Evolutionary conservation across 2,888 invertebrate genomes (phyloP), one percentile per base, ranked within the genome.

Genomic region (Branchipolynoe longqiensis): DNA sequence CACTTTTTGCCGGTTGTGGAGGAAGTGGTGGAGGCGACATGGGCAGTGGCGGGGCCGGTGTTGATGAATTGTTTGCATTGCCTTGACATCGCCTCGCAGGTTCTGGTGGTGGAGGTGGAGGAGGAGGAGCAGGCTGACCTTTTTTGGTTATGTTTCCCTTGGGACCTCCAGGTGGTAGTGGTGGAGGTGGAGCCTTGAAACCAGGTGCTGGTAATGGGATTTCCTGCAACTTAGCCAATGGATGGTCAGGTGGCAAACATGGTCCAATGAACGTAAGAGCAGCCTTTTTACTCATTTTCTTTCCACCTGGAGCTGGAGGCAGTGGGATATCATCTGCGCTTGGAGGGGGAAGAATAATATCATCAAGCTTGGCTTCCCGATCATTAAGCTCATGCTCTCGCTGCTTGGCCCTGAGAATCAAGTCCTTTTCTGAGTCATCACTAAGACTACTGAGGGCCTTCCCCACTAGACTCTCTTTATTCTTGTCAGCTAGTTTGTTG

Each of bases 261-360:
- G 88, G 88, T 14, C 88, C 88, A 41, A 88, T 88, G 74, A 88
- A 88, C 18, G 40, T 25, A 12, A 48, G 38, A 12, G 22, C 73
- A 4, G 48, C 14, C 48, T 62, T 81, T n/a, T 73, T 36, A n/a
- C n/a, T n/a, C n/a, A n/a, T n/a, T 28, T 41, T 58, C 28, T 40
- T 36, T 8, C 25, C 25, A 22, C 48, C 62, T 18, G 78, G 28
- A 0, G 62, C 64, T 18, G 87, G 87, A 18, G 87, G 87, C 31
- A 87, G 62, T 3, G 87, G 87, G 28, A 87, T 86, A n/a, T 54
- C 83, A 28, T 84, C 73, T 22, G 85, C 85, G 12, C 59, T 41
- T 6, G 58, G 38, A n/a, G 84, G 78, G 1, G 84, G 62, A 4
- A 62, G 73, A n/a, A 84, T 6, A 14, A 78, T 78, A 18, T 78